Evolutionary conservation across 1,140 invertebrate species (phyloP).

Genomic region (Drosophila triauraria): DNA sequence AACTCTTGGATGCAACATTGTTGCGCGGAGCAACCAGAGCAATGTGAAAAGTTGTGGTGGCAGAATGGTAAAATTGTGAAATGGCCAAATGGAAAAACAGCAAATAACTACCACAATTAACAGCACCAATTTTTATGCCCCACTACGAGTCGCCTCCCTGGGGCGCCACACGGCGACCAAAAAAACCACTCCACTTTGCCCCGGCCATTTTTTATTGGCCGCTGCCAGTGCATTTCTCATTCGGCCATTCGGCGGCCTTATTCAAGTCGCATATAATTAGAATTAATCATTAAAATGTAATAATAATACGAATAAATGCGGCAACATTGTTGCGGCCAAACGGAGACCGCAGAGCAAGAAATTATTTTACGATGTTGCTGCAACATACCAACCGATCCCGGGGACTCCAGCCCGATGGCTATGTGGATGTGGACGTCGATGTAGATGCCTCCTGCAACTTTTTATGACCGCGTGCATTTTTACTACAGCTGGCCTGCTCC

Average conservation of each 20-base stretch:
- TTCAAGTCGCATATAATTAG: constrained; percentile 83
- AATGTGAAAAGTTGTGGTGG: constrained; percentile 43
- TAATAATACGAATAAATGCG: constrained; percentile 83
- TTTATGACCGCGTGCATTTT: constrained; percentile 79
- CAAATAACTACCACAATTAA: constrained; percentile 83
- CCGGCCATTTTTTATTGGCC: constrained; percentile 23
- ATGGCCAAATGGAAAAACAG: constrained; percentile 64
- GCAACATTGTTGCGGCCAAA: constrained; percentile 73
- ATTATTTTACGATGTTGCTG: constrained; percentile 76
- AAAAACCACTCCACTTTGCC: constrained; percentile 25
- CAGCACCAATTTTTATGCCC: constrained; percentile 75
- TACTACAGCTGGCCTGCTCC: constrained; percentile 72
- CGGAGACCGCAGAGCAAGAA: constrained; percentile 55
- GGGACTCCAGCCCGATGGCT: constrained; percentile 2
- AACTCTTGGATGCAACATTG: constrained; percentile 67
- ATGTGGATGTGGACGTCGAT: background rate
- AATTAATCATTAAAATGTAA: constrained; percentile 85
- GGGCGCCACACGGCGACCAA: constrained; percentile 54
- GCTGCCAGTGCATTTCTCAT: constrained; percentile 17
- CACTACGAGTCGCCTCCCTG: constrained; percentile 24
- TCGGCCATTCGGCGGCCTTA: constrained; percentile 62
- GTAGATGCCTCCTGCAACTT: constrained; percentile 75
- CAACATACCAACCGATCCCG: constrained; percentile 10
- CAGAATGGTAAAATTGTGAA: constrained; percentile 61
- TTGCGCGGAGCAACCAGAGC: constrained; percentile 38